A percentile compares a stretch with the other conserved stretches of the same genome.
Conservation (phyloP, 2,797 vertebrate species). For the Agapornis canus region DNA sequence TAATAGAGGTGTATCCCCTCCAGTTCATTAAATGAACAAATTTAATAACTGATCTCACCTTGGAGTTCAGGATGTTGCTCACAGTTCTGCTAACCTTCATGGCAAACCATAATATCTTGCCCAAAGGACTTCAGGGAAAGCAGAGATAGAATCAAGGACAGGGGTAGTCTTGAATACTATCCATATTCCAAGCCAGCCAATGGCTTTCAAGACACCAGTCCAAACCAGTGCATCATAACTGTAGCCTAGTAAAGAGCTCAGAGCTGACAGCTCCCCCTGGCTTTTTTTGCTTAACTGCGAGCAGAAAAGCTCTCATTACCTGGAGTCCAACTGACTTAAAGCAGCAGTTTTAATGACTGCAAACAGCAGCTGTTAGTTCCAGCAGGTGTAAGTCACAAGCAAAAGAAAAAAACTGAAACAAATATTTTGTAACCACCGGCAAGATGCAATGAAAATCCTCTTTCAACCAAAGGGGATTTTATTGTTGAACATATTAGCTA, state of each 20-base stretch:
- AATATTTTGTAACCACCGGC: not conserved
- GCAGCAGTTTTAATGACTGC: not conserved
- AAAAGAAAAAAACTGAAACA: not conserved
- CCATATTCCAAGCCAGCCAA: not conserved
- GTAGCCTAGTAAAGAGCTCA: not conserved
- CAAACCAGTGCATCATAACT: not conserved
- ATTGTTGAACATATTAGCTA: rapidly evolving
- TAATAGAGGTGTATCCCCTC: rapidly evolving
- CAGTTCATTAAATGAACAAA: not conserved
- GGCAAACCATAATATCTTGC: not conserved
- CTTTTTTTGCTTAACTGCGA: not conserved
- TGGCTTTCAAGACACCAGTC: not conserved
- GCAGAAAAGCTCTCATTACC: not conserved
- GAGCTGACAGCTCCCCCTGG: rapidly evolving
- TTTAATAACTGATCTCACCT: not conserved
- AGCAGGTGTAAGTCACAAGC: not conserved
- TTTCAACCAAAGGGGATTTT: not conserved
- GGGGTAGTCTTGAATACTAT: not conserved
- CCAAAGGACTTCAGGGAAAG: not conserved
- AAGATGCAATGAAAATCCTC: not conserved
- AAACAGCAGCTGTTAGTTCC: not conserved
- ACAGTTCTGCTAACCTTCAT: not conserved
- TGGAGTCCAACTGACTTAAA: not conserved
- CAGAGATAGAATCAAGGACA: not conserved
- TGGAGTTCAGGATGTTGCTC: not conserved